Evolutionary conservation across 2,113 vertebrate species (phyloP).

Genomic region (Pteruthius melanotis): DNA sequence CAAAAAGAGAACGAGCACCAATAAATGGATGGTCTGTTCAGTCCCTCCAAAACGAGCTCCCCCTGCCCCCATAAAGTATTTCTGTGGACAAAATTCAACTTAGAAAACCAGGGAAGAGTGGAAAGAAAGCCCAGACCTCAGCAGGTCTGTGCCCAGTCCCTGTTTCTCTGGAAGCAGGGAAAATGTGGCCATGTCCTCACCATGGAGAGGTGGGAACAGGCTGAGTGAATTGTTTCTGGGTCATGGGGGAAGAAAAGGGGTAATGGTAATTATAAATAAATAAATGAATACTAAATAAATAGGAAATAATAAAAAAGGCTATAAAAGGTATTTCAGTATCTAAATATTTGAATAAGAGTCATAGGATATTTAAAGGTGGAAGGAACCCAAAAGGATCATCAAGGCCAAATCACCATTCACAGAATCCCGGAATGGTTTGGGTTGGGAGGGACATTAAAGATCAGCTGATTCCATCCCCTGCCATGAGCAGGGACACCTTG

Average conservation of each 20-base stretch:
- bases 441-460: background rate
- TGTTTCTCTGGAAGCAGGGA: background rate
- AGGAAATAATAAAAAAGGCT: background rate
- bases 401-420: background rate
- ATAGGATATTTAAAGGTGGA: no score
- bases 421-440: background rate
- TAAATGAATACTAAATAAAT: background rate
- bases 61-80: background rate
- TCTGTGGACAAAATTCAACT: background rate
- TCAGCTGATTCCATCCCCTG: background rate
- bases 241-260: background rate
- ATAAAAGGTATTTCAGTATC: background rate
- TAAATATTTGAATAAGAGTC: background rate
- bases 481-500: background rate
- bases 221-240: background rate
- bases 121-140: background rate
- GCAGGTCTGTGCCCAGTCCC: background rate
- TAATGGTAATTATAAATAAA: background rate
- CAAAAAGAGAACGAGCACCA: background rate
- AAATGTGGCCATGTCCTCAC: background rate
- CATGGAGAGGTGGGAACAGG: fast-evolving
- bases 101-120: background rate
- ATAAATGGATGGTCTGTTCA: background rate
- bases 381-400: background rate
- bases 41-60: background rate